Base-by-base conservation (phyloP, 2,888 invertebrate genomes). In the Leucophenga montana region DNA sequence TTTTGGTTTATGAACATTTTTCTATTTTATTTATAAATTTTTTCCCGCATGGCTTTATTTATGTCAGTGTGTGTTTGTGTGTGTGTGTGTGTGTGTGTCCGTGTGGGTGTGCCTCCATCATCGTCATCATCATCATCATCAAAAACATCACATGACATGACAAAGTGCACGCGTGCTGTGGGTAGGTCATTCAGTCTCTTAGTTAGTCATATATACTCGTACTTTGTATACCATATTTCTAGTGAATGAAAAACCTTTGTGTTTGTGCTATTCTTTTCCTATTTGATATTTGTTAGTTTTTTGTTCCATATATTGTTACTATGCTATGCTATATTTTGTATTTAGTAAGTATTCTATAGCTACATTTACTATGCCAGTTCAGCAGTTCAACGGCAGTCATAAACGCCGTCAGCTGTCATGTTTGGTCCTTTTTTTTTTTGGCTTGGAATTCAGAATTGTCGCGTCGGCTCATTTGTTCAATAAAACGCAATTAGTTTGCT, bases 61-160 rank as follows among this genome's bases (percentile, higher is more conserved):
- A 71, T 73, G 69, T 78, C 72, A 73, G 79, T 69, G 72, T 66
- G 18, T 44, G 13, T 59, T 3, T 62, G 33, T 16, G 13, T 61
- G 33, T 53, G 31, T 5, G 44, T 31, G 66, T 61, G 50, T 20
- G 22, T 11, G 64, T 31, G 69, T 33, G 11, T 53, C 31, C 53
- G 11, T 54, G 16, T 54, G 56, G 27, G 11, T 22, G 20, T 56
- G 27, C 3, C 64, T 65, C 31, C 46, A 59, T 67, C 69, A 70
- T 73, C 67, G 65, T 70, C 73, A 67, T 70, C 67, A 71, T 54
- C 69, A 64, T 66, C 22, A 50, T 59, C 33, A 77, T 70, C 71
- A 75, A 75, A 70, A 68, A 67, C 73, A 67, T 54, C 56, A 68
- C 75, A 75, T 77, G 82, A 80, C 82, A 82, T 83, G 84, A 83